phyloP scores from a whole-genome alignment of 2,797 vertebrate genomes.

The Ctenochaetus hawaiiensis region DNA sequence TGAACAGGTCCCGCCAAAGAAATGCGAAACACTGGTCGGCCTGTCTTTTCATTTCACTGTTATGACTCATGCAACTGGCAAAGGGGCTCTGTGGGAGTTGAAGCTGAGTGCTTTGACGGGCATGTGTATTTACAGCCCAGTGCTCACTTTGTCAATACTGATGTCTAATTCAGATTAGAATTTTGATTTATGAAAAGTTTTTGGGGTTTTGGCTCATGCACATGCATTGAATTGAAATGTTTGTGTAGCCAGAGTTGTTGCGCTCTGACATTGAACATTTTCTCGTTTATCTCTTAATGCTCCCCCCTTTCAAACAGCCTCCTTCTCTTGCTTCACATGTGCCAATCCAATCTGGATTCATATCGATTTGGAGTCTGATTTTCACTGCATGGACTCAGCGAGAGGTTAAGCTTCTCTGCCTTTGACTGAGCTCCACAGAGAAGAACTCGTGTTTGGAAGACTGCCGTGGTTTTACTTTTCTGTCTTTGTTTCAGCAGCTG shows the following conservation, averaged over 20 bases:
- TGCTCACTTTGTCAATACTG: constrained; percentile 36
- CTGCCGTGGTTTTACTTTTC: constrained; percentile 20
- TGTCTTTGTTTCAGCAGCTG: constrained; percentile 66
- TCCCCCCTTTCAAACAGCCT: constrained; percentile 26
- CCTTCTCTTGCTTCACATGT: constrained; percentile 30
- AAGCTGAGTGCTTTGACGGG: constrained; percentile 30
- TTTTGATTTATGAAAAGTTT: constrained; percentile 1
- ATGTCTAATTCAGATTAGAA: constrained; percentile 41
- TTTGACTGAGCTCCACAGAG: constrained; percentile 31
- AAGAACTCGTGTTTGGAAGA: constrained; percentile 28
- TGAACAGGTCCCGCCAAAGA: constrained; percentile 32
- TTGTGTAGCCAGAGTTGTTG: constrained; percentile 3
- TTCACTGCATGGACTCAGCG: constrained; percentile 31
- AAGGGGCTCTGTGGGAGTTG: constrained; percentile 15
- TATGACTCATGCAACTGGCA: constrained; percentile 50
- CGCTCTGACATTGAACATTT: constrained; percentile 6
- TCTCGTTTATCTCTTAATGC: background rate
- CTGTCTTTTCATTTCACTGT: constrained; percentile 27
- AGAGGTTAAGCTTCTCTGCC: constrained; percentile 52
- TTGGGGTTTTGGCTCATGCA: background rate
- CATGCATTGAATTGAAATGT: constrained; percentile 22
- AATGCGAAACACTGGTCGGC: constrained; percentile 11
- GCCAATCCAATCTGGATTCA: constrained; percentile 9
- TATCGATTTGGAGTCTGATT: constrained; percentile 33
- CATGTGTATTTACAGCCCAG: constrained; percentile 22